These are phyloP conservation scores for Aphrocallistes beatrix DNA, from an alignment of 37 sponge, comb jelly and placozoan species.

Conservation along the genomic window DNA sequence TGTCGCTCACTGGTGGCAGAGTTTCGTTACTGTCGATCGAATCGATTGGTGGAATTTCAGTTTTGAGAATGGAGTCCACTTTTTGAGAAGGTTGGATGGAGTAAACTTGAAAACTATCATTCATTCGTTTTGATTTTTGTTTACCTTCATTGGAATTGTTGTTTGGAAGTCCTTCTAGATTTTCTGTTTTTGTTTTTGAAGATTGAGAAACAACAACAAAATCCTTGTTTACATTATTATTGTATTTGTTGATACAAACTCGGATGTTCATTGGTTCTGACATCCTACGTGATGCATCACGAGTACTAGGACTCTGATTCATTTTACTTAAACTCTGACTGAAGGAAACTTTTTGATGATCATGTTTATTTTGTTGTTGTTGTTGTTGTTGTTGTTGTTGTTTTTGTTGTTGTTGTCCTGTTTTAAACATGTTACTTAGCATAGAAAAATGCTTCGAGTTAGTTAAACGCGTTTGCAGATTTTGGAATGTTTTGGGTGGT, in stretches of 20 bases:
- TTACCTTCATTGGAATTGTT: neutral
- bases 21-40: neutral
- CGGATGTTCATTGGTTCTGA: neutral
- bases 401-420: neutral
- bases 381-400: neutral
- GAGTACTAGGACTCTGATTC: neutral
- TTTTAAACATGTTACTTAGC: neutral
- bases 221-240: neutral
- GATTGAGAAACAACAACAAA: neutral
- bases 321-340: neutral
- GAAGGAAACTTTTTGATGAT: neutral
- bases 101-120: neutral
- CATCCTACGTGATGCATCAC: neutral
- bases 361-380: neutral
- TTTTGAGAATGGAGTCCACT: neutral
- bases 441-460: neutral
- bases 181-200: neutral
- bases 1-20: neutral
- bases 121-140: neutral
- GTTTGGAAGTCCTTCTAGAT: neutral
- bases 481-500: neutral
- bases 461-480: neutral
- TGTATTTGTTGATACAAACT: neutral
- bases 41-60: neutral
- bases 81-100: neutral